A percentile compares a stretch with the other conserved stretches of the same genome.
Evolutionary conservation across 2,888 invertebrate genomes (phyloP).

Genomic region (Erynnis tages): DNA sequence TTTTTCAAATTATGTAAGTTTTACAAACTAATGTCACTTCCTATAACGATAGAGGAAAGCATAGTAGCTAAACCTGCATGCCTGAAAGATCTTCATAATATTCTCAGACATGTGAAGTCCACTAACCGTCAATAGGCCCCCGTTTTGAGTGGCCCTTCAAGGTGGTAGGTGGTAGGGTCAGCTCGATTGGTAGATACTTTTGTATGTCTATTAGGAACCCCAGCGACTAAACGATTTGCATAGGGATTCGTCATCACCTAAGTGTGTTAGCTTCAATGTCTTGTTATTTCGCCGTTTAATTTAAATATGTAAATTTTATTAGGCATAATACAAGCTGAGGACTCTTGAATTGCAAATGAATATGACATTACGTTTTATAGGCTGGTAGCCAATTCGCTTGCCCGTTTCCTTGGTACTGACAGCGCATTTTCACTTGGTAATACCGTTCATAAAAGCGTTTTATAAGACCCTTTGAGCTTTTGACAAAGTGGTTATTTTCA

Average conservation of each 20-base stretch:
- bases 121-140: too few relatives aligned
- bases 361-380: conserved; percentile 80
- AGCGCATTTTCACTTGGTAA: conserved; percentile 75
- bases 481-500: conserved; percentile 40
- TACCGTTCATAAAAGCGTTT: conserved; percentile 55
- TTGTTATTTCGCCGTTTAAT: conserved; percentile 80
- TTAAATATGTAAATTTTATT: conserved; percentile 82
- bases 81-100: too few relatives aligned
- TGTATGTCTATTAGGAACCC: background rate
- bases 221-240: conserved; percentile 35
- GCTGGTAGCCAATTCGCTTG: conserved; percentile 77
- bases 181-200: too few relatives aligned
- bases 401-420: conserved; percentile 67
- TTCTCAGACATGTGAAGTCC: too few relatives aligned
- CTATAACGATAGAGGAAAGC: too few relatives aligned
- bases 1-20: too few relatives aligned
- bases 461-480: conserved; percentile 39
- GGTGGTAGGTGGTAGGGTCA: too few relatives aligned
- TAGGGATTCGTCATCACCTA: conserved; percentile 51
- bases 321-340: conserved; percentile 79
- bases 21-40: too few relatives aligned
- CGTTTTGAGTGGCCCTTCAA: too few relatives aligned
- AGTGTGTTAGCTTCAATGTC: conserved; percentile 68
- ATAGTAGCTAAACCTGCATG: too few relatives aligned
- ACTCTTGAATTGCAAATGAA: conserved; percentile 80